phyloP scores from a whole-genome alignment of 2,797 vertebrate species.

The Fundulus diaphanus region DNA sequence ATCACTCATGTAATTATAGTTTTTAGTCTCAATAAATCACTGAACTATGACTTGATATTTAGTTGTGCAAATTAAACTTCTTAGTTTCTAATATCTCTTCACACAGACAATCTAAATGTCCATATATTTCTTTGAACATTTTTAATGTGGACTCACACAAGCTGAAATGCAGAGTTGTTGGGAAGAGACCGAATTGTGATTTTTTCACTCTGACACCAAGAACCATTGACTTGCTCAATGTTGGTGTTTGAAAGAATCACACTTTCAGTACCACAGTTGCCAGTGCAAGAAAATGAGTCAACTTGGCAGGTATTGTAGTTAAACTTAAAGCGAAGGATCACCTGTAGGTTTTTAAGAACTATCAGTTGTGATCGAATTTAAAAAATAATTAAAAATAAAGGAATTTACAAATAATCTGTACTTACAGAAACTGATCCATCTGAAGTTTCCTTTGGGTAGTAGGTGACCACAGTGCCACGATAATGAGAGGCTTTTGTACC shows the following conservation, averaged over 20 bases:
- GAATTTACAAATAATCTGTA: background rate
- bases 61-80: background rate
- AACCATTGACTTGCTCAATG: background rate
- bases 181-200: background rate
- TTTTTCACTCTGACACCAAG: background rate
- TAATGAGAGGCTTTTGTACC: background rate
- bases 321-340: background rate
- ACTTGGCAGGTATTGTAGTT: background rate
- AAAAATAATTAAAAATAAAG: background rate
- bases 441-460: background rate
- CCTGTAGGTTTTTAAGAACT: background rate
- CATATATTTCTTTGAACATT: background rate
- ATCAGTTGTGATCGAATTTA: background rate
- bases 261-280: background rate
- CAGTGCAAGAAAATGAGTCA: background rate
- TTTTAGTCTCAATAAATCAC: background rate
- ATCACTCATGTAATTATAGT: background rate
- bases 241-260: background rate
- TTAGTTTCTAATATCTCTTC: background rate
- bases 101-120: background rate
- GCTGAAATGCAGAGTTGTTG: background rate
- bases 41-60: background rate
- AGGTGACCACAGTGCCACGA: slow-evolving; percentile 13
- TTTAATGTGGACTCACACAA: background rate
- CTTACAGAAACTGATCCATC: background rate